Conservation (phyloP, 2,797 vertebrate species). For the Cynodonichthys magdalenae region DNA sequence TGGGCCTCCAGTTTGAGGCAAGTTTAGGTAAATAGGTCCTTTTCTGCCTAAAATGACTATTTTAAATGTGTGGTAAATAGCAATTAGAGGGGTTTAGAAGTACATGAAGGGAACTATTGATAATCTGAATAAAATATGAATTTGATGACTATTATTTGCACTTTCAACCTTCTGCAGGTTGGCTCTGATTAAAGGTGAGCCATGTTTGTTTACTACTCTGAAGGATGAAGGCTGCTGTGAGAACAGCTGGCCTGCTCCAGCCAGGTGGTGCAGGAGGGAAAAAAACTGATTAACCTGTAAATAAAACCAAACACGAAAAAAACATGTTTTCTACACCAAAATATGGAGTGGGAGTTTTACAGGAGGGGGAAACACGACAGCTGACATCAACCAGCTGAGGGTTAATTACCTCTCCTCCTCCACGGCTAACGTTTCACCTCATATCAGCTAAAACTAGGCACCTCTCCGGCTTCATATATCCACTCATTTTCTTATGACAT, state of each 20-base stretch:
- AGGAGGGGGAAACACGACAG: background rate
- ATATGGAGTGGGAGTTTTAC: background rate
- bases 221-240: slow-evolving; percentile 30
- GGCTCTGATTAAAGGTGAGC: background rate
- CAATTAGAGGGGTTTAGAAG: no score
- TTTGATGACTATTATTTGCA: background rate
- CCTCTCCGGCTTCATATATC: background rate
- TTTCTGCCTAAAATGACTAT: no score
- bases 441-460: slow-evolving; percentile 28
- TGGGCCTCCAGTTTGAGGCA: no score
- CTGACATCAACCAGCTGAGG: slow-evolving; percentile 15
- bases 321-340: background rate
- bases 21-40: no score
- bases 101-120: no score
- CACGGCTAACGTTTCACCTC: slow-evolving; percentile 16
- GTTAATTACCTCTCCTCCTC: slow-evolving; percentile 24
- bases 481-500: background rate
- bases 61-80: no score
- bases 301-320: slow-evolving; percentile 3
- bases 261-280: background rate
- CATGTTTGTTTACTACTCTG: slow-evolving; percentile 20
- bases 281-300: slow-evolving; percentile 4
- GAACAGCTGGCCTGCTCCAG: slow-evolving; percentile 32
- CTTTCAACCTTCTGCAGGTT: background rate
- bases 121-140: background rate